Base-by-base conservation (phyloP, 1,140 invertebrate genomes). In the Epicauta chinensis region DNA sequence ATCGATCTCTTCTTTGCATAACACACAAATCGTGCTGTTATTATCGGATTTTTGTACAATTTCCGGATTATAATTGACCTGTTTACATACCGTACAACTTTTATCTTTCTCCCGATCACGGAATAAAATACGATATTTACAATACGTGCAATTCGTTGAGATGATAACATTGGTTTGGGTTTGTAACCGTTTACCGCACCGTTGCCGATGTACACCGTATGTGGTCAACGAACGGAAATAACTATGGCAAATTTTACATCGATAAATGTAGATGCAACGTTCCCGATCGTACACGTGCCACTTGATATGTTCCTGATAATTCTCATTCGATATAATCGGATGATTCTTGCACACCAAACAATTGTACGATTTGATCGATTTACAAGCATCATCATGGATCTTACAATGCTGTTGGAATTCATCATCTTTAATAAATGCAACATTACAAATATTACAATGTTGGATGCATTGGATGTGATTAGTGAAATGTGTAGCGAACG, bases 401-500 rank as follows among this genome's bases (percentile, higher is more conserved):
- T 46, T 42, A 4, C 35, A 16, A 30, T 64, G 61, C 16, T 66
- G 65, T 12, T 44, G 9, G 51, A 71, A 69, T 42, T 65, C 66
- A 12, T 23, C 15, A 37, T 63, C 58, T 55, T 55, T 70, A 17
- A 65, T 68, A 62, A 70, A 71, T 43, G 60, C 64, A 4, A 66
- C 59, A 10, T 64, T 63, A 65, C 75, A 76, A 16, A 49, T 47
- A 15, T 60, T 60, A 56, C 75, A 77, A 59, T 69, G 72, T 41
- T 56, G 71, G 16, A 72, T 55, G 56, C 59, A 67, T 58, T 72
- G 71, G 13, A 75, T 58, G 53, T 78, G 77, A 15, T 45, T 45
- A 47, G 58, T 68, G 58, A 77, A 70, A 62, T 78, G 77, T 0
- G 67, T 45, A 16, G 59, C 63, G 48, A 63, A 73, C 17, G 73